Base-by-base conservation (phyloP, 2,888 invertebrate genomes). In the Philopedon plagiatum region DNA sequence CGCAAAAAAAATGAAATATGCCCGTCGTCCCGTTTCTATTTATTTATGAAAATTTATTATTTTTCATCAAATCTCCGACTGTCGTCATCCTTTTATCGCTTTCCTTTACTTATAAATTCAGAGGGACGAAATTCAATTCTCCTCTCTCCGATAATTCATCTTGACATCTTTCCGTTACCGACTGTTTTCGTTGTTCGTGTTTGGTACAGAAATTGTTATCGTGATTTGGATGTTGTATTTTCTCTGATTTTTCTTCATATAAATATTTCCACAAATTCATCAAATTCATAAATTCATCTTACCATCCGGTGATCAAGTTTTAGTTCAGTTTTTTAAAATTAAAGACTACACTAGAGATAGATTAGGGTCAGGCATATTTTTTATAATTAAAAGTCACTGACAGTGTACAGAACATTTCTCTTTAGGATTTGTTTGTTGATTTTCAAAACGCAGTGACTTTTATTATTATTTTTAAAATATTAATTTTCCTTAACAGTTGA, bases 31-130 rank as follows among this genome's bases (percentile, higher is more conserved):
- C 49, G 13, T 5, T 21, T 51, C 51, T 63, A 51, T 63, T 63
- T 63, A 62, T 44, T 18, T 46, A 34, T 19, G 32, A 32, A 63
- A 63, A 63, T 63, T 49, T 49, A 63, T 63, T 49, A 51, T 34
- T 51, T 63, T 63, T 63, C 46, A 63, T 63, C 51, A 51, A 63
- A 49, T 63, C 63, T 54, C 29, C 13, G 13, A 54, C 11, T 32
- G 63, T 49, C 21, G 37, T 29, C 15, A 29, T 49, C 32, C 58
- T 39, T 61, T 49, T 51, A 46, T 60, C 61, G 51, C 54, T 54
- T 54, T 62, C 61, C 68, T 49, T 46, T 34, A 60, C 37, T 60
- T 68, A 39, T 49, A 68, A 62, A 68, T 60, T 61, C 60, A n/a
- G 41, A 60, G 34, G 44, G 51, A 51, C 21, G 32, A 49, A 63